Evolutionary conservation across 2,797 vertebrate genomes (phyloP).

Genomic region (Margarornis squamiger): DNA sequence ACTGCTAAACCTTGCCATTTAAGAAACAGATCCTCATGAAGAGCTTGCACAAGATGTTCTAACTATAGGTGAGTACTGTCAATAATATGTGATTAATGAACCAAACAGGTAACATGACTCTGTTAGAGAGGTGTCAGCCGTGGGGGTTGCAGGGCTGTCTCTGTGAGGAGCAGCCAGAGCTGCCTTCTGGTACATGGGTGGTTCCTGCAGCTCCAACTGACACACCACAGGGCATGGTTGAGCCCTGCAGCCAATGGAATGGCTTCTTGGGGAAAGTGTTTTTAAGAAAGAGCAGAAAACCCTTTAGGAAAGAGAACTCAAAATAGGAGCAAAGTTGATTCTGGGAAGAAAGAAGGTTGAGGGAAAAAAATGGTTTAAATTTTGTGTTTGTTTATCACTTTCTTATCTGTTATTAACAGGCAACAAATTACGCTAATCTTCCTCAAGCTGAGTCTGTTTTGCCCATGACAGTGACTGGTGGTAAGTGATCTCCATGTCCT

Average conservation of each 20-base stretch:
- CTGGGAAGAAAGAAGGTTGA: background rate
- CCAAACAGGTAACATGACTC: background rate
- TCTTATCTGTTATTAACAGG: background rate
- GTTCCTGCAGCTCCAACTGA: rapidly evolving
- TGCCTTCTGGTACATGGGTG: background rate
- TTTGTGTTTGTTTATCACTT: background rate
- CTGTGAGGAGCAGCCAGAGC: background rate
- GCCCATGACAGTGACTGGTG: background rate
- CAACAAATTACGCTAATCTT: background rate
- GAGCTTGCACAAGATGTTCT: background rate
- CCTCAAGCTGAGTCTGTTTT: background rate
- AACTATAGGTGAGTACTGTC: background rate
- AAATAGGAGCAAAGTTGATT: background rate
- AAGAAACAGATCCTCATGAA: background rate
- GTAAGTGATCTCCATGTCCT: background rate
- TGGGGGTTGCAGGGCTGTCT: rapidly evolving
- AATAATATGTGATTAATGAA: background rate
- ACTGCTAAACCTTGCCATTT: background rate
- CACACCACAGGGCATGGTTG: rapidly evolving
- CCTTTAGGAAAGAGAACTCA: background rate
- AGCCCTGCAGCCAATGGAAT: rapidly evolving
- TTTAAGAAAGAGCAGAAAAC: background rate
- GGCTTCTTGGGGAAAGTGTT: rapidly evolving
- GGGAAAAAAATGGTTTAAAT: background rate
- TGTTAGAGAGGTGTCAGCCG: too few relatives aligned